phyloP scores from a whole-genome alignment of 2,113 vertebrate species.

The Nipponia nippon region DNA sequence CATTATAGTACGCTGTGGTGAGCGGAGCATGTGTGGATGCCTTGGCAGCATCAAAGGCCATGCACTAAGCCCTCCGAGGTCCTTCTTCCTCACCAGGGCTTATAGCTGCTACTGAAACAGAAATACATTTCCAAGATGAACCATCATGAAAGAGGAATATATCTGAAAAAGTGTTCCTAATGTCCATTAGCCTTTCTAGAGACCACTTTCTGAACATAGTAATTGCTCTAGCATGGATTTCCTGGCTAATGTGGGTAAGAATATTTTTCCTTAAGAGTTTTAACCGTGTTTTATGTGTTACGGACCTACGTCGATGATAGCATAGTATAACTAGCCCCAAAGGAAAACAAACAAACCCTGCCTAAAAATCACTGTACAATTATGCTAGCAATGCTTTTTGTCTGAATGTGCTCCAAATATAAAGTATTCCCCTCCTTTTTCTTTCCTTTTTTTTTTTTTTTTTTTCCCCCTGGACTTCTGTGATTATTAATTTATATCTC shows the following conservation, averaged over 20 bases:
- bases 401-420: not conserved
- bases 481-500: not conserved
- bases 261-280: not conserved
- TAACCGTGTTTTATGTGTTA: not conserved
- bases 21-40: rapidly evolving
- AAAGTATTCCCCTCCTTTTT: not conserved
- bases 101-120: not conserved
- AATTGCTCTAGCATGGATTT: not conserved
- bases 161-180: not conserved
- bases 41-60: not conserved
- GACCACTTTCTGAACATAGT: not conserved
- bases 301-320: not conserved
- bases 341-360: not conserved
- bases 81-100: not conserved
- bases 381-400: not conserved
- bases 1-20: not conserved
- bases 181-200: not conserved
- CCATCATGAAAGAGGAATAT: not conserved
- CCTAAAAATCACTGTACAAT: not conserved
- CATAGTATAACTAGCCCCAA: not conserved
- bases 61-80: not conserved
- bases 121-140: not conserved
- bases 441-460: not conserved
- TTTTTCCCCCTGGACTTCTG: not conserved
- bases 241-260: not conserved